These are phyloP conservation scores for Columba janthina DNA, from an alignment of 2,113 vertebrate genomes.

Conservation along the genomic window DNA sequence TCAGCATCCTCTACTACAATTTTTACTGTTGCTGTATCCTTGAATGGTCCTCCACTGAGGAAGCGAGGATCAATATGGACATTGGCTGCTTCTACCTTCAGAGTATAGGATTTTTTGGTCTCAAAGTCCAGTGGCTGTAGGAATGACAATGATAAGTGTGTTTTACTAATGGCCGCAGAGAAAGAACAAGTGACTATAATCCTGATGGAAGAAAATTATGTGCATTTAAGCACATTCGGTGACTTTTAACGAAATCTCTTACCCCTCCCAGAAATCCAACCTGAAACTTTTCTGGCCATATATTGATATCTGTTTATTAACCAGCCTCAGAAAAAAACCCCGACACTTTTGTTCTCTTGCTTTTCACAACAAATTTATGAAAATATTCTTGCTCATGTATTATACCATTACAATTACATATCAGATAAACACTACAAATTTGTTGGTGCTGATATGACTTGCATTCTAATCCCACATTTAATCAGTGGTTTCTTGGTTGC, in stretches of 20 bases:
- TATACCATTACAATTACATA: constrained; percentile 63
- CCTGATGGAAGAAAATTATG: constrained; percentile 71
- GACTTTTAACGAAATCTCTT: constrained; percentile 65
- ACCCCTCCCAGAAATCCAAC: constrained; percentile 23
- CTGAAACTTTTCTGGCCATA: constrained; percentile 58
- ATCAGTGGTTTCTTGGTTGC: constrained; percentile 54
- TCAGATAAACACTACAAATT: constrained; percentile 64
- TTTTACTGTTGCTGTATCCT: constrained; percentile 92
- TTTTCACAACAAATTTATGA: constrained; percentile 65
- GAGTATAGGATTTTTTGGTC: constrained; percentile 88
- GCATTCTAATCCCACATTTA: constrained; percentile 57
- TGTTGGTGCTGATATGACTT: constrained; percentile 21
- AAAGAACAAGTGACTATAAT: constrained; percentile 67
- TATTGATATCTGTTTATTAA: constrained; percentile 68
- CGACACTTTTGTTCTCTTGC: constrained; percentile 31
- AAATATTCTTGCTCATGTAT: constrained; percentile 56
- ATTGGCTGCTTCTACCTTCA: constrained; percentile 95
- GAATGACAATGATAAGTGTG: constrained; percentile 76
- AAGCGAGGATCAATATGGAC: constrained; percentile 85
- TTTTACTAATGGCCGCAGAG: constrained; percentile 71
- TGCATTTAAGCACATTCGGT: constrained; percentile 44
- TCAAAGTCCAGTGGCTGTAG: constrained; percentile 94
- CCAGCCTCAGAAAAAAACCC: constrained; percentile 29
- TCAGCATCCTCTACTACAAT: constrained; percentile 91
- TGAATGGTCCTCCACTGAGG: constrained; percentile 85